A percentile compares a stretch with the other conserved stretches of the same genome.
Evolutionary conservation across 1,140 invertebrate species (phyloP).

Genomic region (Scaptodrosophila lebanonensis): DNA sequence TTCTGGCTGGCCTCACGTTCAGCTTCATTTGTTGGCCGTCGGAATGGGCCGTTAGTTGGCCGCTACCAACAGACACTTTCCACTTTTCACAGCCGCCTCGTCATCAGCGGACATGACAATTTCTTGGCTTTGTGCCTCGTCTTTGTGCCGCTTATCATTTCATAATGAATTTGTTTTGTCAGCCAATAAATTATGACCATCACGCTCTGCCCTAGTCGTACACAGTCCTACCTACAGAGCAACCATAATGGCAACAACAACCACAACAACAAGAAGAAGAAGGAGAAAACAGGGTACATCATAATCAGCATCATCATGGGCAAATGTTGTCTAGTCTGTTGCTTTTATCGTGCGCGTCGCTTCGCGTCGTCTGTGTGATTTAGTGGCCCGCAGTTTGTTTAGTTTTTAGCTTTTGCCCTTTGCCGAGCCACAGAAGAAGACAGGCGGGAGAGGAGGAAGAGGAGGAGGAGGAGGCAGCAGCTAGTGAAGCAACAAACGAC

Average conservation of each 20-base stretch:
- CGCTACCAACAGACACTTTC: not conserved
- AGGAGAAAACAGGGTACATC: conserved; percentile 46
- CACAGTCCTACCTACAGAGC: conserved; percentile 13
- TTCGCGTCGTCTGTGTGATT: conserved; percentile 45
- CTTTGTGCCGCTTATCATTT: conserved; percentile 55
- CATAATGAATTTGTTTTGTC: conserved; percentile 75
- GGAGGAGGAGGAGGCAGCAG: too few relatives aligned
- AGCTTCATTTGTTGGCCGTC: not conserved
- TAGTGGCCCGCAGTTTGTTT: conserved; percentile 73
- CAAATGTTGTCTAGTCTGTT: conserved; percentile 37
- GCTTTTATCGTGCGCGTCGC: conserved; percentile 53
- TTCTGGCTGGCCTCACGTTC: too few relatives aligned
- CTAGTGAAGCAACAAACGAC: conserved; percentile 1
- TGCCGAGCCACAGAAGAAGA: conserved; percentile 52
- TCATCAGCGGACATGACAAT: conserved; percentile 50
- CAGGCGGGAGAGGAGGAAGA: too few relatives aligned
- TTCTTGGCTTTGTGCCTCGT: conserved; percentile 30
- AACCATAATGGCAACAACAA: not conserved
- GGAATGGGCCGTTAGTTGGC: not conserved
- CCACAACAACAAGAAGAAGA: conserved; percentile 13
- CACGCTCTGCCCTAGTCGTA: conserved; percentile 49
- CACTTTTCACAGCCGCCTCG: conserved; percentile 25
- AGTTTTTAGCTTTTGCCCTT: conserved; percentile 72
- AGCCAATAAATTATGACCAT: conserved; percentile 71
- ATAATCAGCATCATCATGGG: conserved; percentile 59